Base-by-base conservation (phyloP, 2,113 vertebrate genomes). In the Vulpes lagopus region DNA sequence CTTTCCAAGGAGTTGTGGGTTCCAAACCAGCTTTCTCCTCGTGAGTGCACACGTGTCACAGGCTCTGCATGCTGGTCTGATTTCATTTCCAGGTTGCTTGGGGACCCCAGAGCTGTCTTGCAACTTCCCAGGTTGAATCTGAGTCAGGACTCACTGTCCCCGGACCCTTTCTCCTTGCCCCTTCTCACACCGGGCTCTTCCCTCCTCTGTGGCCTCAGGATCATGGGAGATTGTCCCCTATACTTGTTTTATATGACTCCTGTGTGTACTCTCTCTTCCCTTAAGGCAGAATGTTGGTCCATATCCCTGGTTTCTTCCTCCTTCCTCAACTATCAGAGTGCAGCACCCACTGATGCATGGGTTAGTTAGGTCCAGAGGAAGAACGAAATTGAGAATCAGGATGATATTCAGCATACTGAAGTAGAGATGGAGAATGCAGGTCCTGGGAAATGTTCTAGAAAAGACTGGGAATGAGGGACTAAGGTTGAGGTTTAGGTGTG, bases 341-440 rank as follows among this genome's bases (percentile, higher is more conserved):
- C 0, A 23, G 5, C 2, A 4, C 20, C 12, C 22, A 0, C 11
- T 3, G 78, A 62, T 3, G 0, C 3, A n/a, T 5, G 30, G 25
- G 5, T 2, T 5, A 20, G 16, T 15, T n/a, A 25, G 25, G 14
- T 20, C 57, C 30, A 62, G 38, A 19, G 7, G 6, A 25, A 88
- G 9, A 71, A n/a, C 43, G 6, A 3, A 22, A 17, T 11, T 38
- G 20, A 20, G 38, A 55, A n/a, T 38, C 11, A 53, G 22, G 59
- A 51, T 35, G 38, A 38, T 14, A 27, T 25, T 64, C 35, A 15
- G 9, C 12, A 7, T 9, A 17, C 43, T 67, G 23, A 71, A 11
- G 25, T 20, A 23, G 16, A 79, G 11, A 43, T 10, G 27, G 10
- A 73, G 55, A 27, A 38, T 1, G 7, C 25, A 20, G 1, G 1